A percentile compares a stretch with the other conserved stretches of the same genome.
phyloP scores from a whole-genome alignment of 2,113 vertebrate genomes.

The Empidonax traillii region DNA sequence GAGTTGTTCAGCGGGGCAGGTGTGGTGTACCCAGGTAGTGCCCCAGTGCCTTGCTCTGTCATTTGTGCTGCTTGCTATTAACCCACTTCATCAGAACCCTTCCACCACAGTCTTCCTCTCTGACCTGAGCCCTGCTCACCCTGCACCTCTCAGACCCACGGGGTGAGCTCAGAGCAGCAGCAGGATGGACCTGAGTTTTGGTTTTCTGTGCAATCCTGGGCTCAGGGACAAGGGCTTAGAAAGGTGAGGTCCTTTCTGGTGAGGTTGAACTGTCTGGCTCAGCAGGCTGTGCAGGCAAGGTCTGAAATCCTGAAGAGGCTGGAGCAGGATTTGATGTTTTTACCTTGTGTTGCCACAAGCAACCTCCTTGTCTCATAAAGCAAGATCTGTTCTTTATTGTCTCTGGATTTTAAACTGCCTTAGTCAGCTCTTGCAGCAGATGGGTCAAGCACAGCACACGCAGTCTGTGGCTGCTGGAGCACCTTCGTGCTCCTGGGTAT shows the following conservation, averaged over 20 bases:
- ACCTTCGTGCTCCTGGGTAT: background rate
- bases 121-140: background rate
- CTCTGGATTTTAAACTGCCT: background rate
- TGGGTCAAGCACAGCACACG: background rate
- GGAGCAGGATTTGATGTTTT: background rate
- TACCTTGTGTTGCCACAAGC: background rate
- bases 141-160: background rate
- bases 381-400: background rate
- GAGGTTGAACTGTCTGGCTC: background rate
- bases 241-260: background rate
- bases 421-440: background rate
- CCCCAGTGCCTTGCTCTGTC: background rate
- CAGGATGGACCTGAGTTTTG: background rate
- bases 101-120: background rate
- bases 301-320: background rate
- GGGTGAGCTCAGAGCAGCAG: background rate
- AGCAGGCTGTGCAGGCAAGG: background rate
- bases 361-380: background rate
- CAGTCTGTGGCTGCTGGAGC: background rate
- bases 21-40: background rate
- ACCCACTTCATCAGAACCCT: background rate
- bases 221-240: background rate
- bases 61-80: background rate
- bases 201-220: background rate
- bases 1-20: background rate